phyloP scores from a whole-genome alignment of 2,113 vertebrate genomes.

The Daubentonia madagascariensis region DNA sequence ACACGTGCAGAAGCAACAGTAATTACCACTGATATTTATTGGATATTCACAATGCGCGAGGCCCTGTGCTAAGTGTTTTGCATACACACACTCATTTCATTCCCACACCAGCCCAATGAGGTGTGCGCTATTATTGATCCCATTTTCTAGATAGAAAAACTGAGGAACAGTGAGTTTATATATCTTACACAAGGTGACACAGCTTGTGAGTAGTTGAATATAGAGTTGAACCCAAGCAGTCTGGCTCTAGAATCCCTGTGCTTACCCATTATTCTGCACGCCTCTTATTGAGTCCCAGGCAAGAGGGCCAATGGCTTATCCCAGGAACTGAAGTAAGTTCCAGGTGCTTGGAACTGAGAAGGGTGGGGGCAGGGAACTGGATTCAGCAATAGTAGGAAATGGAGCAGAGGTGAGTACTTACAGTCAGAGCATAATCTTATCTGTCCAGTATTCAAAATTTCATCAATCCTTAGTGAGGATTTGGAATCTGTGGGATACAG shows the following conservation, averaged over 20 bases:
- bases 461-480: not conserved
- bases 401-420: not conserved
- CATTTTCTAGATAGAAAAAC: not conserved
- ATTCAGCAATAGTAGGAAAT: not conserved
- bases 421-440: not conserved
- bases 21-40: not conserved
- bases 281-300: not conserved
- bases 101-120: not conserved
- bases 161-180: not conserved
- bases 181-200: not conserved
- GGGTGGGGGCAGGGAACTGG: not conserved
- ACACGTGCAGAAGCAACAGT: not conserved
- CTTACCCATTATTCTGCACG: not conserved
- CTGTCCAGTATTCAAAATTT: not conserved
- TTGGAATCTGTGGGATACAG: not conserved
- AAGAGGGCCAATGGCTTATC: not conserved
- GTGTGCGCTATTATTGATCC: not conserved
- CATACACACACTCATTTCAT: not conserved
- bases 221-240: not conserved
- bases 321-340: not conserved
- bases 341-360: not conserved
- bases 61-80: not conserved
- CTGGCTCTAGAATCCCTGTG: not conserved
- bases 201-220: not conserved
- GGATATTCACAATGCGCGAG: not conserved